Base-by-base conservation (phyloP, 2,797 vertebrate genomes). In the Xenops minutus region DNA sequence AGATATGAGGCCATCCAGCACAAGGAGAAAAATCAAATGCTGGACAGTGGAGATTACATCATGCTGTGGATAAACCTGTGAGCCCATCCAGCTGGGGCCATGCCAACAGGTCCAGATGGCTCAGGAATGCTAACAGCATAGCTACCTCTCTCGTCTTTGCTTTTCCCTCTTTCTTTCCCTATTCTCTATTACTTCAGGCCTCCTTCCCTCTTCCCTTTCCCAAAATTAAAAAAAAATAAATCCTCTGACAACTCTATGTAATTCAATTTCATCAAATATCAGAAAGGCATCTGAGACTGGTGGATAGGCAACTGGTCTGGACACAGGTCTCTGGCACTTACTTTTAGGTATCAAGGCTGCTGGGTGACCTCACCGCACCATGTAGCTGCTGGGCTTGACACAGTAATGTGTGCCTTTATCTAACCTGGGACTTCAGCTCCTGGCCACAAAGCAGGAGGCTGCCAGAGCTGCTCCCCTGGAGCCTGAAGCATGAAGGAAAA, bases 61-160 rank as follows among this genome's bases (percentile, higher is more conserved):
- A 98, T 93, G 88, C 96, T 91, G 80, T 88, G 69, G 92, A 96
- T 95, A 93, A 96, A 95, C 94, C 84, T 75, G 89, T 36, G 29
- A 97, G 96, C 94, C 89, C 5, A 9, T 97, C 97, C 98, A 98
- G 93, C 97, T 97, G 98, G 97, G 95, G 85, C 94, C 90, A 77
- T 97, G 98, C 98, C 98, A 98, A 96, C 92, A 36, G 82, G 37
- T 93, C 97, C 98, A 97, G 97, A 98, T 98, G 98, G 97, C 94
- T 97, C 89, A 96, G 97, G 97, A 98, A 97, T 97, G 96, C 97
- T 97, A 96, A 97, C 93, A 95, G 91, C 96, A 96, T 97, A 96
- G 91, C 96, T 97, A 97, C 97, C 96, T 98, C 97, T 96, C 73
- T 34, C 93, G 78, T 89, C 96, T 94, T 97, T 89, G 71, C 69